Evolutionary conservation across 2,888 invertebrate species (phyloP).

Genomic region (Drosophila engyochracea): DNA sequence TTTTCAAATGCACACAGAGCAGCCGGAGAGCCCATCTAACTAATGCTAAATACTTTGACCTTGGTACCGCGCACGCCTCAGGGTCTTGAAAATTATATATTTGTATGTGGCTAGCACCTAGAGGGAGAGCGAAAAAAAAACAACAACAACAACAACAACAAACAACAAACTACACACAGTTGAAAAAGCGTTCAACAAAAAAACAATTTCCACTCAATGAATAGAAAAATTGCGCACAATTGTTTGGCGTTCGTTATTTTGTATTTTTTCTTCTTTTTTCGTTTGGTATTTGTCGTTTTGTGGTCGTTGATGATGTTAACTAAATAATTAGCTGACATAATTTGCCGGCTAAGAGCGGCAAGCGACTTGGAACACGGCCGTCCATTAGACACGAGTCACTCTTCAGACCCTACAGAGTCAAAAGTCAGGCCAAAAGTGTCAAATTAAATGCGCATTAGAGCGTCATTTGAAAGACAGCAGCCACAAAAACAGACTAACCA

Average conservation of each 20-base stretch:
- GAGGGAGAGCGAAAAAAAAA: conserved; percentile 25
- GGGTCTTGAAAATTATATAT: conserved; percentile 80
- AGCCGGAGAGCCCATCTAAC: conserved; percentile 73
- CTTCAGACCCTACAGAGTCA: conserved; percentile 53
- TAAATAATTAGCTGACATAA: conserved; percentile 80
- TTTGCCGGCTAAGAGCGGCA: conserved; percentile 70
- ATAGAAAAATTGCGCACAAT: conserved; percentile 80
- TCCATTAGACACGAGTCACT: conserved; percentile 74
- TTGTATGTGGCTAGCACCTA: conserved; percentile 59
- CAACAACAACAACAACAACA: conserved; percentile 3
- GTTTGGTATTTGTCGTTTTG: conserved; percentile 37
- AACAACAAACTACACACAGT: conserved; percentile 8
- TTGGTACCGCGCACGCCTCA: conserved; percentile 68
- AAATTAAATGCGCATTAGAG: conserved; percentile 81
- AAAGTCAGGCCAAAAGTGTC: conserved; percentile 79
- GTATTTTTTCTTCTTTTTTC: conserved; percentile 10
- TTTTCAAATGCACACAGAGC: conserved; percentile 67
- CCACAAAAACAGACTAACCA: conserved; percentile 37
- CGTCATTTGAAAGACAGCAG: conserved; percentile 64
- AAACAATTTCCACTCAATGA: conserved; percentile 81
- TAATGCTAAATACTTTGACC: conserved; percentile 81
- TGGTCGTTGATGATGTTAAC: conserved; percentile 71
- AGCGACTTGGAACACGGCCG: conserved; percentile 28
- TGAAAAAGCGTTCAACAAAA: conserved; percentile 50
- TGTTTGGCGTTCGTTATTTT: conserved; percentile 55